A percentile compares a stretch with the other conserved stretches of the same genome.
Evolutionary conservation across 2,888 invertebrate species (phyloP).

Genomic region (Plagodis dolabraria): DNA sequence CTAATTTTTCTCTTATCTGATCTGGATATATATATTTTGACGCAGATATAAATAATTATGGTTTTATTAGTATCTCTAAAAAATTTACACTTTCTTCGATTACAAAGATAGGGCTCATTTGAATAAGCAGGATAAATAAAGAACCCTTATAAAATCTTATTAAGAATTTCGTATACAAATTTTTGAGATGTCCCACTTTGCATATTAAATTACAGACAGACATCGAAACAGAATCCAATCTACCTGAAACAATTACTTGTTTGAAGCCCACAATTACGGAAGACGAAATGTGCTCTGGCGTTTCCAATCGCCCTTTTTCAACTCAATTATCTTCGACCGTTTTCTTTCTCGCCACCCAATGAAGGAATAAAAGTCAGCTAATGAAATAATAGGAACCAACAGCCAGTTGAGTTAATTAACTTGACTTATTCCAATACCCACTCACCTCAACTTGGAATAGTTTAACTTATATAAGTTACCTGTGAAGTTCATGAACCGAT

Average conservation of each 20-base stretch:
- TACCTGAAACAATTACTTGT: slow-evolving; percentile 13
- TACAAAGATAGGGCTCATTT: too few species aligned
- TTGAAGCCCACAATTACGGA: slow-evolving; percentile 24
- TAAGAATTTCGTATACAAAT: neutral
- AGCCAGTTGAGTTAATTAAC: slow-evolving; percentile 50
- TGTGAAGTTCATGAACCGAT: too few species aligned
- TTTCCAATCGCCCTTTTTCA: slow-evolving; percentile 43
- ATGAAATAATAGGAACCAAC: slow-evolving; percentile 64
- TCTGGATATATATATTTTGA: too few species aligned
- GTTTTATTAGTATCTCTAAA: too few species aligned
- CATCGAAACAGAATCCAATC: slow-evolving; percentile 12
- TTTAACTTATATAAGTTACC: neutral
- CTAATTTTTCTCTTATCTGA: too few species aligned
- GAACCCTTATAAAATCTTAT: too few species aligned
- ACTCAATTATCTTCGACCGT: slow-evolving; percentile 65
- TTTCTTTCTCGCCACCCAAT: slow-evolving; percentile 51
- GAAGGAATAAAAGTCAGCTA: slow-evolving; percentile 61
- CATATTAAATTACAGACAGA: slow-evolving; percentile 12
- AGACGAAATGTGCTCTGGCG: slow-evolving; percentile 29
- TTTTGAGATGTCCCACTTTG: slow-evolving; percentile 5
- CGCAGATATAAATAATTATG: too few species aligned
- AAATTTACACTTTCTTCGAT: too few species aligned
- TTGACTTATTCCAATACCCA: slow-evolving; percentile 26
- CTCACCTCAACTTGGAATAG: slow-evolving; percentile 1
- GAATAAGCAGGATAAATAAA: too few species aligned